phyloP scores from a whole-genome alignment of 2,888 invertebrate genomes.

The Zele albiditarsus region DNA sequence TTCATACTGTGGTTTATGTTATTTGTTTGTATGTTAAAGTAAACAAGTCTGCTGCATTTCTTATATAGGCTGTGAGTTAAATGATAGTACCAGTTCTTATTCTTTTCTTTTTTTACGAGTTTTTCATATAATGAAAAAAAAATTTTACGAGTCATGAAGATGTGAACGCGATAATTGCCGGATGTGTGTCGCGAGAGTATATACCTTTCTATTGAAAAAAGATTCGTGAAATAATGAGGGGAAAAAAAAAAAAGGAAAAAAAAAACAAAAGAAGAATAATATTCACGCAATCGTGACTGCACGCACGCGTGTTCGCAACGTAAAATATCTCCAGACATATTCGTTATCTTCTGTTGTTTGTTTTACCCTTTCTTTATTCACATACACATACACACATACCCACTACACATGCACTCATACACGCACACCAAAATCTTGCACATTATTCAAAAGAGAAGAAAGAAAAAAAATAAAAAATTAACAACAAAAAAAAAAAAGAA shows the following conservation, averaged over 20 bases:
- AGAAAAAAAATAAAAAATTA: slow-evolving; percentile 4
- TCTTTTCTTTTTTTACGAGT: slow-evolving; percentile 5
- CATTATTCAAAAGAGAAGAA: slow-evolving; percentile 38
- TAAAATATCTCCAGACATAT: slow-evolving; percentile 26
- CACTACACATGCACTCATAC: neutral
- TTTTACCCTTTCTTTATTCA: slow-evolving; percentile 12
- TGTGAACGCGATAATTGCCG: slow-evolving; percentile 37
- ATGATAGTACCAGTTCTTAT: neutral
- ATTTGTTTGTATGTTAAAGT: no score
- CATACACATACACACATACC: slow-evolving; percentile 29
- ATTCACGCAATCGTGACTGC: slow-evolving; percentile 53
- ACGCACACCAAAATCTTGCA: slow-evolving; percentile 20
- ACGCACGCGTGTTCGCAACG: slow-evolving; percentile 46
- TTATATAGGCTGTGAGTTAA: neutral
- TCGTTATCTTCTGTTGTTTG: neutral
- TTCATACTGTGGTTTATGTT: no score
- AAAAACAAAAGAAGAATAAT: slow-evolving; percentile 22
- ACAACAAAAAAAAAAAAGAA: neutral
- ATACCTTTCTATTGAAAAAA: slow-evolving; percentile 50
- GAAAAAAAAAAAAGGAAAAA: slow-evolving; percentile 41
- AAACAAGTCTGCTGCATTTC: no score
- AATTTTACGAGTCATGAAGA: slow-evolving; percentile 34
- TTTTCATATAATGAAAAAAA: neutral
- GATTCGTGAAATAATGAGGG: slow-evolving; percentile 49
- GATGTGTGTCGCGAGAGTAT: slow-evolving; percentile 23